Percentiles rank a stretch among this genome's conserved stretches.
Evolutionary conservation across 2,888 invertebrate species (phyloP).

Genomic region (Eupithecia dodoneata): DNA sequence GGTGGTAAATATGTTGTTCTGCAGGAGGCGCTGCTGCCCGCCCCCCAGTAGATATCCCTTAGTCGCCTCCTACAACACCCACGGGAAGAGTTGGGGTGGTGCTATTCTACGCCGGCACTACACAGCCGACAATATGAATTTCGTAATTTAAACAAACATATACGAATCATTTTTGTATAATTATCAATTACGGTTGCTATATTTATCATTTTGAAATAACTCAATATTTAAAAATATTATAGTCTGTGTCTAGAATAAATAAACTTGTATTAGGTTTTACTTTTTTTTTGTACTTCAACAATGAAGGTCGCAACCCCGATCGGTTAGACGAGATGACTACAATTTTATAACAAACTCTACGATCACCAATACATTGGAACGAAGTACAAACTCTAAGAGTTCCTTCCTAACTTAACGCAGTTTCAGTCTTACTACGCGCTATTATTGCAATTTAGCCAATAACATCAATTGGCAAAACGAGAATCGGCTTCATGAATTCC

Average conservation of each 20-base stretch:
- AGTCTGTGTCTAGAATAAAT: too few species aligned
- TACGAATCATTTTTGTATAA: neutral
- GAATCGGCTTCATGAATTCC: conserved; percentile 26
- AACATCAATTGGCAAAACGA: conserved; percentile 28
- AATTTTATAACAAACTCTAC: neutral
- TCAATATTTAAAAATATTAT: too few species aligned
- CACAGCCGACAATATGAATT: neutral
- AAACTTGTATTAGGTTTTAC: too few species aligned
- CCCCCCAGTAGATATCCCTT: too few species aligned
- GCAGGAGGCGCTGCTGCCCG: too few species aligned
- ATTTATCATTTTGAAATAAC: neutral
- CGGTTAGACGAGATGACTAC: neutral
- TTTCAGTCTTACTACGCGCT: conserved; percentile 16
- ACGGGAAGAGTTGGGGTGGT: too few species aligned
- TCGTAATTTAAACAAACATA: neutral
- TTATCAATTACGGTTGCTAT: neutral
- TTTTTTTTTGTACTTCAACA: too few species aligned
- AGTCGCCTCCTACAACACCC: too few species aligned
- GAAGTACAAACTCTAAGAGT: neutral
- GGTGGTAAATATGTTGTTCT: too few species aligned
- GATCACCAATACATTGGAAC: too few species aligned
- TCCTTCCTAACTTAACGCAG: neutral
- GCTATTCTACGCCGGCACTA: too few species aligned
- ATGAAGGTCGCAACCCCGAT: neutral
- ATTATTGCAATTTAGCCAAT: neutral